Base-by-base conservation (phyloP, 2,113 vertebrate genomes). In the Hymenochirus boettgeri region DNA sequence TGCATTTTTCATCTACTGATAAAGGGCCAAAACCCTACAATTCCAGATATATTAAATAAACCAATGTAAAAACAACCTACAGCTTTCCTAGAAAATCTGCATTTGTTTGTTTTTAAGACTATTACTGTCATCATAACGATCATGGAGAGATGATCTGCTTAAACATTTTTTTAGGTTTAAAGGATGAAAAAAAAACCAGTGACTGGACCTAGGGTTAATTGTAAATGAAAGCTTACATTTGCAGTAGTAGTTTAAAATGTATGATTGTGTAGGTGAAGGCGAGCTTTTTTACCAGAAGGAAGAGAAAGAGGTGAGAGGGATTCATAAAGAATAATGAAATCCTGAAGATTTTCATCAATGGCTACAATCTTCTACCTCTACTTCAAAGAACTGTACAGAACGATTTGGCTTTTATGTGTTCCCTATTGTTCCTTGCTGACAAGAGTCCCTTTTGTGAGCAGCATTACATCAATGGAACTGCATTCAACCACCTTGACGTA, bases 401-500 rank as follows among this genome's bases (percentile, higher is more conserved):
- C 6, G 62, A 62, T 22, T 61, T 48, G 18, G 19, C 51, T 70
- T 74, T 45, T 62, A 71, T 70, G 26, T 54, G 5, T 1, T 52
- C 56, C 8, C 11, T 5, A 45, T 76, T 72, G 55, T 19, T 74
- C 23, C 46, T 31, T 65, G 37, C 37, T 72, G 53, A 65, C 59
- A 73, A 66, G 60, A 56, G 45, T 52, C 2, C 42, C 25, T 75
- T 73, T 72, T 76, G 50, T 62, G 50, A 18, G 48, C 37, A 19
- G 5, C 50, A 50, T 72, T 35, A 67, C 63, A 62, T 64, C 60
- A 73, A 51, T 63, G 61, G 71, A 12, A 10, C 60, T 61, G 17
- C 7, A 33, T 50, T 45, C 25, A 57, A 2, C 11, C 59, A 61
- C 31, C 48, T 72, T 52, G 19, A 22, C 52, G 21, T 33, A 72